Base-by-base conservation (phyloP, 1,140 invertebrate genomes). In the Lasioglossum albipes region DNA sequence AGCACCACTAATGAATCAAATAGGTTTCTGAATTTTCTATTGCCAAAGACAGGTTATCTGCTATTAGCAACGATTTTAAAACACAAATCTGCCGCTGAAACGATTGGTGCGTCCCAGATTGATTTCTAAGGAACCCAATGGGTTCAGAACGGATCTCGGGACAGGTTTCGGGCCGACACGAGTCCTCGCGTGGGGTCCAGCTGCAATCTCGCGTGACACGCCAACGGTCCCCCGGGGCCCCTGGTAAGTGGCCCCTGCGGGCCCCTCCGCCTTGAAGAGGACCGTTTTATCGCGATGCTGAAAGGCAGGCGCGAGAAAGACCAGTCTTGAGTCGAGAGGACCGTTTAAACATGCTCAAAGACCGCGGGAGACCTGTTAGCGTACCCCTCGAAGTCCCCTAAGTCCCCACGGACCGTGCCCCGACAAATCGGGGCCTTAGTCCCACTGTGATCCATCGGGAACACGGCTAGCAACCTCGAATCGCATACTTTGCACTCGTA, bases 151-250 rank as follows among this genome's bases (percentile, higher is more conserved):
- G 62, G 71, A 82, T 65, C 54, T 49, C 57, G 45, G 42, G 69
- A 66, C 57, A 20, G 75, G 62, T 84, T 76, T 81, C 42, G 74
- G 75, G 52, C 64, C 66, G 72, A 74, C 67, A 22, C 59, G 59
- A 64, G 49, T 45, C 22, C 65, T 79, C 71, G 54, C 72, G 77
- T 62, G 82, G 76, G 78, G 83, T 73, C 84, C 81, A 61, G 62
- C 62, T 79, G 74, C 76, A 85, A 84, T 86, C 83, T 86, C 79
- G 79, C 75, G 79, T 79, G 79, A 86, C 83, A 82, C 59, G 83
- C 65, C 72, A 75, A 61, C 71, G 81, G 45, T 3, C 3, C 71
- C 68, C 45, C 62, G 45, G 45, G 81, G 45, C 10, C 45, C 71
- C 69, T 75, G 73, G 66, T 81, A 81, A 81, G 69, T 57, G 59